phyloP scores from a whole-genome alignment of 1,140 invertebrate species.

The Sogatella furcifera region DNA sequence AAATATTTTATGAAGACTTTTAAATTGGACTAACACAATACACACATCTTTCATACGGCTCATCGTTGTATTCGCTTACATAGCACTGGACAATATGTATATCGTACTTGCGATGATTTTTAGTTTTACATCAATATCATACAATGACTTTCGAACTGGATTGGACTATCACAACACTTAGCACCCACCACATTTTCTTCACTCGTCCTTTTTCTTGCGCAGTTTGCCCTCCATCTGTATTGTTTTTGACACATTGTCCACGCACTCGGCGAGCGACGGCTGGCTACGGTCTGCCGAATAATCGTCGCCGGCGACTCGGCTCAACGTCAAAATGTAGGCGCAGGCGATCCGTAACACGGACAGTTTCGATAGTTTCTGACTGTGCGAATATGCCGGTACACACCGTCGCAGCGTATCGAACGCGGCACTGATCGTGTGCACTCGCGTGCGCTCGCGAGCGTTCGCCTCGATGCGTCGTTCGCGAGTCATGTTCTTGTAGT shows the following conservation, averaged over 20 bases:
- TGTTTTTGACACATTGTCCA: slow-evolving; percentile 74
- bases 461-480: slow-evolving; percentile 88
- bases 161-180: too few relatives aligned
- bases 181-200: not conserved
- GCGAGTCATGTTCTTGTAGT: slow-evolving; percentile 91
- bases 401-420: slow-evolving; percentile 78
- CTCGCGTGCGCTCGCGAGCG: slow-evolving; percentile 78
- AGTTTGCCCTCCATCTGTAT: slow-evolving; percentile 87
- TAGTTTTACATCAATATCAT: too few relatives aligned
- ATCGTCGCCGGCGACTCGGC: slow-evolving; percentile 50
- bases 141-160: too few relatives aligned
- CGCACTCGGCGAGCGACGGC: slow-evolving; percentile 56
- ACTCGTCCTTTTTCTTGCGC: slow-evolving; percentile 71
- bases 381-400: slow-evolving; percentile 83
- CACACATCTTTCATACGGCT: too few relatives aligned
- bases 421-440: slow-evolving; percentile 89
- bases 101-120: too few relatives aligned
- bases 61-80: too few relatives aligned
- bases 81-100: too few relatives aligned
- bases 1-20: too few relatives aligned
- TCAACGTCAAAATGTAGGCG: slow-evolving; percentile 78
- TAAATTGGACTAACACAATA: too few relatives aligned
- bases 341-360: slow-evolving; percentile 85
- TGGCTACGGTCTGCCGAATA: slow-evolving; percentile 38
- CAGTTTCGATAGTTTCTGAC: slow-evolving; percentile 85